phyloP scores from a whole-genome alignment of 2,888 invertebrate genomes.

The Caenorhabditis virilis region DNA sequence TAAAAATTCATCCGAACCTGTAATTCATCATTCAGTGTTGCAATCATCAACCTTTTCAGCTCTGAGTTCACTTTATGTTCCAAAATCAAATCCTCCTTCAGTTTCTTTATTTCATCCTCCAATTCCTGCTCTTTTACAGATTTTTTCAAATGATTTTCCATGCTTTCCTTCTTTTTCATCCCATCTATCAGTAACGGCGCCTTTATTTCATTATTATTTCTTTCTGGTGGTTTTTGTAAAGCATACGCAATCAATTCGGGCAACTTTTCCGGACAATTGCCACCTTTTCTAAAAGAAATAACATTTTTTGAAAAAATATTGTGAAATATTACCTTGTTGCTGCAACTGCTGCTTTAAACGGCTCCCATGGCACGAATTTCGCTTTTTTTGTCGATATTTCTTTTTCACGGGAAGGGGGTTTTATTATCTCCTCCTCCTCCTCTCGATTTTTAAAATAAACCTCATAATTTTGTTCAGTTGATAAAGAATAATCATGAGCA shows the following conservation, averaged over 20 bases:
- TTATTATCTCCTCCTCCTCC: not conserved
- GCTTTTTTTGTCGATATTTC: slow-evolving; percentile 36
- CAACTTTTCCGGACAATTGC: slow-evolving; percentile 24
- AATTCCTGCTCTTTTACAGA: slow-evolving; percentile 10
- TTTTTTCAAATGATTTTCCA: no score
- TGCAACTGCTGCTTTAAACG: slow-evolving; percentile 51
- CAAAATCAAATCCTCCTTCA: slow-evolving; percentile 35
- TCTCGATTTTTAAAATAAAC: slow-evolving; percentile 4
- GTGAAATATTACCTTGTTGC: slow-evolving; percentile 10
- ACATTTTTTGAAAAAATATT: not conserved
- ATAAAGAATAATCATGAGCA: slow-evolving; percentile 42
- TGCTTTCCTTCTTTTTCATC: no score
- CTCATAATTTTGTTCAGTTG: slow-evolving; percentile 12
- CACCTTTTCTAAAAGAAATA: slow-evolving; percentile 11
- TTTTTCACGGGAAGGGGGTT: not conserved
- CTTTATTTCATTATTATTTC: slow-evolving; percentile 17
- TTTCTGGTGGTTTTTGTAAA: slow-evolving; percentile 16
- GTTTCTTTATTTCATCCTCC: slow-evolving; percentile 22
- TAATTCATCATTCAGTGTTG: slow-evolving; percentile 91
- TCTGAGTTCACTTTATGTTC: slow-evolving; percentile 82
- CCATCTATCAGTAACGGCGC: not conserved
- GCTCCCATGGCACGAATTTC: slow-evolving; percentile 60
- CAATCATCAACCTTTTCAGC: slow-evolving; percentile 87
- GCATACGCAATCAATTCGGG: slow-evolving; percentile 35
- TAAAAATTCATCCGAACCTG: no score